These are phyloP conservation scores for Syngnathus scovelli DNA, from an alignment of 2,113 vertebrate genomes.

Conservation along the genomic window DNA sequence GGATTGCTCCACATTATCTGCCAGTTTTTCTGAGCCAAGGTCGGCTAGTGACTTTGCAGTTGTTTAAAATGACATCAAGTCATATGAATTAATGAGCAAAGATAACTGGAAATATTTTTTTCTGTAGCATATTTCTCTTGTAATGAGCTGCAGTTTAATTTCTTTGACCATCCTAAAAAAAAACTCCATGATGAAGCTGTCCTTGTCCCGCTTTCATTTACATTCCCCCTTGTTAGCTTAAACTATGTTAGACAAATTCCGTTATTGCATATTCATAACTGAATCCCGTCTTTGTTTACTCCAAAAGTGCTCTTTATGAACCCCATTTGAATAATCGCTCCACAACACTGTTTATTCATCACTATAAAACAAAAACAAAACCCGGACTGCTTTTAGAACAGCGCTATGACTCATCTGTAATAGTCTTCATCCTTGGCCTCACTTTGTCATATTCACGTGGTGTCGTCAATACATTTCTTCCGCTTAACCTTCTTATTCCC, in stretches of 20 bases:
- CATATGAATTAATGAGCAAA: slow-evolving; percentile 30
- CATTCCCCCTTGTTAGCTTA: neutral
- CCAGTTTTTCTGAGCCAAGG: slow-evolving; percentile 47
- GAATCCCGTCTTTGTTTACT: neutral
- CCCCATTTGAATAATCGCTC: neutral
- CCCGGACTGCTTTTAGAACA: slow-evolving; percentile 7
- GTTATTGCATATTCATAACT: slow-evolving; percentile 5
- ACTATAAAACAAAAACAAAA: slow-evolving; percentile 5
- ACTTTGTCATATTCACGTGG: neutral
- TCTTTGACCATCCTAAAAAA: slow-evolving; percentile 5
- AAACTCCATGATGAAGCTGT: slow-evolving; percentile 34
- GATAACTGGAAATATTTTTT: neutral
- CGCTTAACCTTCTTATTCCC: neutral
- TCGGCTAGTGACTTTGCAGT: slow-evolving; percentile 70
- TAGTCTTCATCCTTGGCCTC: slow-evolving; percentile 1
- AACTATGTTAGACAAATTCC: neutral
- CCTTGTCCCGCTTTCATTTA: slow-evolving; percentile 7
- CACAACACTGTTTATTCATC: neutral
- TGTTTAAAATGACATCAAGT: slow-evolving; percentile 39
- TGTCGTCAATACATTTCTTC: slow-evolving; percentile 1
- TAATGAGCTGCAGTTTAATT: neutral
- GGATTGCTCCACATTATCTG: slow-evolving; percentile 13
- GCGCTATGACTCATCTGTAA: slow-evolving; percentile 14
- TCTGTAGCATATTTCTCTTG: neutral
- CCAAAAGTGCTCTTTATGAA: neutral